phyloP scores from a whole-genome alignment of 2,888 invertebrate genomes.

The Anaspis maculata region DNA sequence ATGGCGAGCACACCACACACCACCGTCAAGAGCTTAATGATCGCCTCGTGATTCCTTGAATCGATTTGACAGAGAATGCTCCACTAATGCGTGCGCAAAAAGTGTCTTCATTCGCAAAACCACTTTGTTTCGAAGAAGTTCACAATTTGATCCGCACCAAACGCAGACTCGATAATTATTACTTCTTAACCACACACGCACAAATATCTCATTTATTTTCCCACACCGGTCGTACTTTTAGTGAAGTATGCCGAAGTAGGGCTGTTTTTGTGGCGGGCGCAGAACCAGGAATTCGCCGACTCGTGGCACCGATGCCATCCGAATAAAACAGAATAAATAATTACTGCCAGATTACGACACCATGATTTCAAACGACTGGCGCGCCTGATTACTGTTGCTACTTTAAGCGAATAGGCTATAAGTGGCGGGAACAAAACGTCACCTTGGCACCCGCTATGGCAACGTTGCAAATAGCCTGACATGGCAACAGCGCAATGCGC shows the following conservation, averaged over 20 bases:
- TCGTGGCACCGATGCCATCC: too few species aligned
- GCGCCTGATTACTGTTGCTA: too few species aligned
- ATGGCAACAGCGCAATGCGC: too few species aligned
- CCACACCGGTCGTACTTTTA: constrained; percentile 11
- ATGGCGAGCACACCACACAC: too few species aligned
- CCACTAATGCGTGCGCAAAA: constrained; percentile 16
- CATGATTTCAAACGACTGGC: too few species aligned
- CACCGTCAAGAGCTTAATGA: constrained; percentile 25
- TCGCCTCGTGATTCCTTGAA: constrained; percentile 25
- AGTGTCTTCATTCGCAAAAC: constrained; percentile 21
- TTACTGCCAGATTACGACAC: too few species aligned
- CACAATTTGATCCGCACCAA: constrained; percentile 14
- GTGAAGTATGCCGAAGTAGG: constrained; percentile 10
- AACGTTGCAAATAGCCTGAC: too few species aligned
- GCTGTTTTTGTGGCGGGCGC: constrained; percentile 4
- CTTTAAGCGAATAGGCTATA: too few species aligned
- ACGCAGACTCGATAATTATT: constrained; percentile 19
- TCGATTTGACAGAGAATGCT: constrained; percentile 26
- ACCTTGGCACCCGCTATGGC: too few species aligned
- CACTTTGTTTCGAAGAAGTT: constrained; percentile 22
- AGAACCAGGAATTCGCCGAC: not conserved
- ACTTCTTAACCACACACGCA: constrained; percentile 23
- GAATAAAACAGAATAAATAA: too few species aligned
- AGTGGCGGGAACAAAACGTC: too few species aligned
- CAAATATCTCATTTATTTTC: constrained; percentile 23